These are phyloP conservation scores for Xenotilapia leptura DNA, from an alignment of 2,113 vertebrate genomes.

Conservation along the genomic window DNA sequence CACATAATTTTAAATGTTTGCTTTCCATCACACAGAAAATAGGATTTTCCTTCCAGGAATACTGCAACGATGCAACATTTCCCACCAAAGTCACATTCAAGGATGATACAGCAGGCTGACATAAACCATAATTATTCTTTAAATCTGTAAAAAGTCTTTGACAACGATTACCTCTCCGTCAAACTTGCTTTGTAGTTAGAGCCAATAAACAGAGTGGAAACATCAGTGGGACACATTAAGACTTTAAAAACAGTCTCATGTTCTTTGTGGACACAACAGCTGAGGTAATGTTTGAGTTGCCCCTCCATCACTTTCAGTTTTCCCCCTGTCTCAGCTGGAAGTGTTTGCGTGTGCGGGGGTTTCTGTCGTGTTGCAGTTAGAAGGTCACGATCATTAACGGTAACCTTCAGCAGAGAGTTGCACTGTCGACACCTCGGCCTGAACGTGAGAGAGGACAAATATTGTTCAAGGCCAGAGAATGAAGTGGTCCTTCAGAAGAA, in stretches of 20 bases:
- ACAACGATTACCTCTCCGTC: neutral
- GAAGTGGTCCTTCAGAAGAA: neutral
- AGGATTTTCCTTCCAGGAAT: neutral
- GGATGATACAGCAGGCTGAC: neutral
- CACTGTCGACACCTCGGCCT: neutral
- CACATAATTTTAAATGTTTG: neutral
- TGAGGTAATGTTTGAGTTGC: neutral
- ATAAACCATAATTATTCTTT: neutral
- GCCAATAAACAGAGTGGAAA: neutral
- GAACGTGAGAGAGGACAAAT: neutral
- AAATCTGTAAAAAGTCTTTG: neutral
- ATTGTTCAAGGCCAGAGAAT: neutral
- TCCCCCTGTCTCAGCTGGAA: neutral
- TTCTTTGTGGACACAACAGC: neutral
- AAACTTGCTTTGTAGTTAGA: neutral
- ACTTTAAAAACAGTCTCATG: neutral
- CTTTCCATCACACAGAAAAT: neutral
- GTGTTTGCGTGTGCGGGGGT: neutral
- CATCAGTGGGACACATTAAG: neutral
- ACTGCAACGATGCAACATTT: neutral
- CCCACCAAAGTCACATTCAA: neutral
- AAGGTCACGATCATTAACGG: slow-evolving; percentile 29
- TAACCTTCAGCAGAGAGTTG: neutral
- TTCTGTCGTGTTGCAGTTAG: slow-evolving; percentile 2
- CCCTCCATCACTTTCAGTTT: neutral